Evolutionary conservation across 2,888 invertebrate species (phyloP), one percentile per base, ranked within the genome.

Genomic region (Noctua janthe): DNA sequence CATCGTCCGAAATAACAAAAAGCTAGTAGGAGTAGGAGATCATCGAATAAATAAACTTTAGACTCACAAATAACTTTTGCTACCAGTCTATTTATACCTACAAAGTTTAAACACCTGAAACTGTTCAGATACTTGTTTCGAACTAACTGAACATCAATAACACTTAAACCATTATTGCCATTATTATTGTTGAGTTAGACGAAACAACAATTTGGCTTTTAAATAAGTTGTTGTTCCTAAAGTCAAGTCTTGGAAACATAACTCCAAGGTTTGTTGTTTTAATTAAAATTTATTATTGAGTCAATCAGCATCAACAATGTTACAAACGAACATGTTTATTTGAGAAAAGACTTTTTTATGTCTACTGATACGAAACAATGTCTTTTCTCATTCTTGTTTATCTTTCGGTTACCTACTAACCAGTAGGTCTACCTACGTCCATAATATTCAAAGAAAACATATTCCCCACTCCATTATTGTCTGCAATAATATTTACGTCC

Each of bases 101-200:
- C 20, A 51, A 74, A 81, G n/a, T 82, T 81, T 20, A 35, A 43
- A 74, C 11, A 59, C 10, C 51, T 81, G 2, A 49, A 56, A 35
- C 5, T 35, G 8, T 47, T 81, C 20, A 35, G 35, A 20, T 43
- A 56, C 17, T 80, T 35, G 23, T 29, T 4, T 20, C 67, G 49
- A 80, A 80, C 49, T 43, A 56, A 67, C 67, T 74, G 43, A 81
- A 81, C 74, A 69, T 47, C 81, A 81, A 81, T 67, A 80, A 29
- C 20, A 67, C 29, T 80, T 64, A 56, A 56, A 13, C n/a, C 47
- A n/a, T 66, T 73, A 66, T 81, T 75, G 17, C 10, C 23, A 56
- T 56, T 70, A 70, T 75, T 71, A 49, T 81, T 74, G 8, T 54
- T 56, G 11, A 75, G 13, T 76, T 78, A 20, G 29, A 47, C 13